phyloP scores from a whole-genome alignment of 2,888 invertebrate species.

The Pterobdella sp. region DNA sequence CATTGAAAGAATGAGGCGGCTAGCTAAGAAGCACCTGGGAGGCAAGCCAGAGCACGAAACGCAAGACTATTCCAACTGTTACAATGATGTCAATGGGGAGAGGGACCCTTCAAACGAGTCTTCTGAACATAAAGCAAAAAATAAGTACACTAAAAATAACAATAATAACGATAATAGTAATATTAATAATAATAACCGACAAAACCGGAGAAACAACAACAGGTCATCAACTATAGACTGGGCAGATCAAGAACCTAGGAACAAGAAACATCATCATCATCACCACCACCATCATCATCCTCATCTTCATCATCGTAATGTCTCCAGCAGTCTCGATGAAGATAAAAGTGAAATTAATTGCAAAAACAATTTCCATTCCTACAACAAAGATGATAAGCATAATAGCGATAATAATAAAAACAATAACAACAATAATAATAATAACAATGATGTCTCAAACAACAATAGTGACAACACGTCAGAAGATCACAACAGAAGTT shows the following conservation, averaged over 20 bases:
- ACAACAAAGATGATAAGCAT: background rate
- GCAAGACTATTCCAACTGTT: background rate
- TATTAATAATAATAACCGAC: constrained; percentile 3
- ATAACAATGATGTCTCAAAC: background rate
- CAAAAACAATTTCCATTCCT: background rate
- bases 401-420: background rate
- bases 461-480: background rate
- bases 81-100: background rate
- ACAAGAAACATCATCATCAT: background rate
- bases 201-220: background rate
- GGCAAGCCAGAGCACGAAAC: background rate
- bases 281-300: constrained; percentile 11
- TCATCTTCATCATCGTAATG: constrained; percentile 6
- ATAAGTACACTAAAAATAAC: background rate
- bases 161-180: background rate
- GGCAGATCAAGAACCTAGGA: constrained; percentile 4
- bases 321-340: background rate
- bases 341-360: background rate
- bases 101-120: background rate
- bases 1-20: background rate
- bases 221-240: background rate
- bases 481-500: too few species aligned
- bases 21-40: background rate
- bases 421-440: background rate
- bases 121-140: too few species aligned